Conservation (phyloP, 2,797 vertebrate species). For the Cyclopterus lumpus region DNA sequence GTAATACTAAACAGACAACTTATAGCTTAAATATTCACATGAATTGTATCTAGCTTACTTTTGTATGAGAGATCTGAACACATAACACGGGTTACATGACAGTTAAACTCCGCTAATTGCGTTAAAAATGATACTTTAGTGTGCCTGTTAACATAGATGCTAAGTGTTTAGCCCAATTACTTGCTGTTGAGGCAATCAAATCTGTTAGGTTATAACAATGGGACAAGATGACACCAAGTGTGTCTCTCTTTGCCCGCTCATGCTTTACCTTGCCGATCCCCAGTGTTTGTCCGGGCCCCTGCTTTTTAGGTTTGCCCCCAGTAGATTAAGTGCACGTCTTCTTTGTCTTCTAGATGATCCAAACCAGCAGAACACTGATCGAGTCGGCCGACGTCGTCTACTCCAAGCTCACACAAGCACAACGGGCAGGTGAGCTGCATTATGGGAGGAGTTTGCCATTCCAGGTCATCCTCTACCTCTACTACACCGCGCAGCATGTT, state of each 20-base stretch:
- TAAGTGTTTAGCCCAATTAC: conserved; percentile 1
- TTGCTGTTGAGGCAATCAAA: conserved; percentile 1
- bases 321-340: conserved; percentile 7
- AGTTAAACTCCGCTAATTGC: conserved; percentile 33
- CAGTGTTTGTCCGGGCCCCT: background rate
- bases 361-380: conserved; percentile 92
- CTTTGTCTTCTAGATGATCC: conserved; percentile 88
- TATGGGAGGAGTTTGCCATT: background rate
- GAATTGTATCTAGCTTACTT: background rate
- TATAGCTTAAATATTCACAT: background rate
- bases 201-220: background rate
- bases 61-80: conserved; percentile 2
- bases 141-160: conserved; percentile 14
- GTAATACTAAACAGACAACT: background rate
- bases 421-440: conserved; percentile 86
- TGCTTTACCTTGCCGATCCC: background rate
- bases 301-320: background rate
- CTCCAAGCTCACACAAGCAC: conserved; percentile 91
- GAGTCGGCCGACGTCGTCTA: conserved; percentile 91
- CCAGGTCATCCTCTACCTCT: background rate
- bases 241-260: background rate
- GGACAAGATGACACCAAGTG: background rate
- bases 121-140: conserved; percentile 24
- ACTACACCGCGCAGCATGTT: background rate
- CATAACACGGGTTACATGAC: background rate